Evolutionary conservation across 2,888 invertebrate genomes (phyloP), one percentile per base, ranked within the genome.

Genomic region (Acrocyrtus sp.): DNA sequence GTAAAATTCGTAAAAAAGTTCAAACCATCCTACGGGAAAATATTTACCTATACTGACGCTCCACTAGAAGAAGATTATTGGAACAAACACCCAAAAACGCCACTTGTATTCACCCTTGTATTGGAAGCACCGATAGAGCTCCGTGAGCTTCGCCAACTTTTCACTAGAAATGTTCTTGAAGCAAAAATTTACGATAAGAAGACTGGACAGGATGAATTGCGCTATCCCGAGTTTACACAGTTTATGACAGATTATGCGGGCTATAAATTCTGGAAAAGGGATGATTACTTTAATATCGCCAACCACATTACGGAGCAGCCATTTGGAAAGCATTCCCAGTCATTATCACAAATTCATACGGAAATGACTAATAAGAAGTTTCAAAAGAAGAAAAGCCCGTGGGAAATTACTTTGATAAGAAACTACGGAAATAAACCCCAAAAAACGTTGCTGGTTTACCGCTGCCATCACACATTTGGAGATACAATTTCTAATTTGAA

Each of bases 21-120:
- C 6, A 51, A 50, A n/a, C 58, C 50, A 1, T 39, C 29, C 19
- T 67, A 43, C 29, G 67, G 67, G 21, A 67, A 67, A 51, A 67
- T 67, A 17, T 10, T 51, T 5, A 53, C 58, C 22, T 45, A 41
- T 6, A 43, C 8, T 10, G 66, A 66, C 48, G 24, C 50, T 19
- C 48, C 57, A 15, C 6, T 66, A 15, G 66, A 66, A 19, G 66
- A 66, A 57, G 8, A 29, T 12, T 66, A 57, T n/a, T n/a, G 22
- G 0, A 8, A 24, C 3, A 19, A 39, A 1, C 57, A 34, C 0
- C 66, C 66, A 19, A 51, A 67, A 27, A 60, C 41, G 8, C 27
- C 67, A 1, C 21, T 67, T 0, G 50, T 43, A 10, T 67, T 66
- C 41, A 67, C 67, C 1, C 24, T 67, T 1, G 19, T 60, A 22